A percentile compares a stretch with the other conserved stretches of the same genome.
Conservation (phyloP, 2,888 invertebrate genomes). For the Oxyteleia sp. region DNA sequence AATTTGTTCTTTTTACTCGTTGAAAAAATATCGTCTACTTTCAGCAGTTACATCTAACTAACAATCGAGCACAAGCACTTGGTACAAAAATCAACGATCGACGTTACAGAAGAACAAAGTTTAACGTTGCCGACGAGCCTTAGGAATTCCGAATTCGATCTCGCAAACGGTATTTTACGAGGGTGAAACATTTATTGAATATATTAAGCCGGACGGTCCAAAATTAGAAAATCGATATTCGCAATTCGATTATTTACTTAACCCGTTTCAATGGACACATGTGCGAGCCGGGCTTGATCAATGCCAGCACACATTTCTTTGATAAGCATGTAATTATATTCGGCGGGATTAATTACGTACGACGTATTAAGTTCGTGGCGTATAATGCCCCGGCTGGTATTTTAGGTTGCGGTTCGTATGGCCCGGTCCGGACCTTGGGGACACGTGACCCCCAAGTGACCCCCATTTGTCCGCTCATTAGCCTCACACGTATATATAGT, state of each 20-base stretch:
- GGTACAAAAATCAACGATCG: background rate
- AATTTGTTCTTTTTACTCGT: too few relatives aligned
- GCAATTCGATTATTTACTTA: conserved; percentile 59
- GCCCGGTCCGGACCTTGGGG: background rate
- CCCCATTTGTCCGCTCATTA: conserved; percentile 16
- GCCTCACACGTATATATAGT: background rate
- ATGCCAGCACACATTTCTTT: conserved; percentile 48
- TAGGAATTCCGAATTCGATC: conserved; percentile 3
- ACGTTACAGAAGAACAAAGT: background rate
- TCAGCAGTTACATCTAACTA: background rate
- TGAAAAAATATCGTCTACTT: too few relatives aligned
- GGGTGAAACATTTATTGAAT: conserved; percentile 34
- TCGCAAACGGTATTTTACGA: conserved; percentile 21
- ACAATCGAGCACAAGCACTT: background rate
- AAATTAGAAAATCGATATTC: conserved; percentile 61
- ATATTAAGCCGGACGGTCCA: conserved; percentile 46
- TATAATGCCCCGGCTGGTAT: conserved; percentile 30
- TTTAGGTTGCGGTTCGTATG: conserved; percentile 7
- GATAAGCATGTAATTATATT: conserved; percentile 49
- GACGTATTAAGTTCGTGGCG: conserved; percentile 1
- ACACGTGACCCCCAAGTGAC: background rate
- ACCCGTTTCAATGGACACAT: conserved; percentile 45
- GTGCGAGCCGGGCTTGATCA: conserved; percentile 29
- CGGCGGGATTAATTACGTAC: conserved; percentile 41
- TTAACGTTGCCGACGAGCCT: background rate